phyloP scores from a whole-genome alignment of 2,113 vertebrate genomes.

The Porphyrio hochstetteri region DNA sequence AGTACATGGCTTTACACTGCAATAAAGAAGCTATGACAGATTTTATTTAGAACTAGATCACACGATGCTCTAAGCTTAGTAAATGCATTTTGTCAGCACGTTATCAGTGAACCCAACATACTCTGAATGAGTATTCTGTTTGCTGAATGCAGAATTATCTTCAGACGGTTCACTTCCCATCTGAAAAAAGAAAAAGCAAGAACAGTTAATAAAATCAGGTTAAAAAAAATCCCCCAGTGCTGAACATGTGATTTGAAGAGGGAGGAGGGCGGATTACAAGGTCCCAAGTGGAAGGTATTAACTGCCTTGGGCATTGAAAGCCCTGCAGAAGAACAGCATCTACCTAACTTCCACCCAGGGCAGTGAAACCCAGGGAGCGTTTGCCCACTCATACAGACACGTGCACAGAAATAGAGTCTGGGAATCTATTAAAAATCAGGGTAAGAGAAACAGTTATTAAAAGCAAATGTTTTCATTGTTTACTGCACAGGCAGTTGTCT shows the following conservation, averaged over 20 bases:
- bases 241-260: neutral
- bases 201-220: neutral
- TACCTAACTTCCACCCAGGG: neutral
- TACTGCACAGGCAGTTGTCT: neutral
- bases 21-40: neutral
- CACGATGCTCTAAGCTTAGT: neutral
- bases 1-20: neutral
- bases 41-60: neutral
- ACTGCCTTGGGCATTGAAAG: neutral
- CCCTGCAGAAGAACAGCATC: neutral
- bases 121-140: neutral
- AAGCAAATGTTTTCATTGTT: neutral
- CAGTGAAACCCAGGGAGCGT: neutral
- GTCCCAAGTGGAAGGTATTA: neutral
- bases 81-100: neutral
- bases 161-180: fast-evolving
- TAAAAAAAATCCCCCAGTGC: neutral
- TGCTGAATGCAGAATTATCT: fast-evolving
- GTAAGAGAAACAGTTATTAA: neutral
- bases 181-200: neutral
- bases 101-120: constrained; percentile 16
- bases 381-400: neutral
- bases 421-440: neutral
- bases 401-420: neutral
- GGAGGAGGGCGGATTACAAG: neutral